Conservation (phyloP, 2,113 vertebrate genomes). For the Columba livia region DNA sequence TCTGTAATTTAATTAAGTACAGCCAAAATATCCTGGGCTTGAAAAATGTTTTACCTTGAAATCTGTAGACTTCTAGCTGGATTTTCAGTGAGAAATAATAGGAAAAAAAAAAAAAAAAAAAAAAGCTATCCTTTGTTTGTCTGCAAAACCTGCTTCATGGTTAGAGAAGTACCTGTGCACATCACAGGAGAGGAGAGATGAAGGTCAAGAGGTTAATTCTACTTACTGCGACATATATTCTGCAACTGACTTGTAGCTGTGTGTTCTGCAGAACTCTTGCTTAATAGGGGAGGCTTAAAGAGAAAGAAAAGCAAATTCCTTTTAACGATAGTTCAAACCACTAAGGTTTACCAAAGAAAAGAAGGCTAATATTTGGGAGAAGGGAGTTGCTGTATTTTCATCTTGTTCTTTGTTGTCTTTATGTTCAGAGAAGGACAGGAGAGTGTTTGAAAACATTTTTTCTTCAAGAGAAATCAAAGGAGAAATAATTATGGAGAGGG, state of each 20-base stretch:
- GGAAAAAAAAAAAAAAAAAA: neutral
- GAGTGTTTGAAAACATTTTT: conserved; percentile 2
- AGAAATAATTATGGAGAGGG: neutral
- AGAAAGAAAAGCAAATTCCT: neutral
- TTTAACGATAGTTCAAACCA: conserved; percentile 3
- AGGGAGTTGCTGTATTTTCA: neutral
- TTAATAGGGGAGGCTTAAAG: neutral
- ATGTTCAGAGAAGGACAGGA: neutral
- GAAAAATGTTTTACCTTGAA: neutral
- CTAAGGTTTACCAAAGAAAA: neutral
- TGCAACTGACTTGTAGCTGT: neutral
- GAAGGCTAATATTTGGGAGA: neutral
- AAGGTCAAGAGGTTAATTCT: conserved; percentile 49
- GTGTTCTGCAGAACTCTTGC: neutral
- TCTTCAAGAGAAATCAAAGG: neutral
- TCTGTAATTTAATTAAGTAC: neutral
- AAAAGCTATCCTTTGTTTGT: neutral
- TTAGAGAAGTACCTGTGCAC: neutral
- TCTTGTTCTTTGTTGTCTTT: neutral
- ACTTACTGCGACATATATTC: conserved; percentile 3
- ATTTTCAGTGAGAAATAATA: neutral
- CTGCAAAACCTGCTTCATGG: neutral
- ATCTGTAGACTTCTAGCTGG: neutral
- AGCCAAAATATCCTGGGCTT: neutral
- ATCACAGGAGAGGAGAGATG: neutral